A percentile compares a stretch with the other conserved stretches of the same genome.
Conservation (phyloP, 2,797 vertebrate species). For the Furcifer pardalis region DNA sequence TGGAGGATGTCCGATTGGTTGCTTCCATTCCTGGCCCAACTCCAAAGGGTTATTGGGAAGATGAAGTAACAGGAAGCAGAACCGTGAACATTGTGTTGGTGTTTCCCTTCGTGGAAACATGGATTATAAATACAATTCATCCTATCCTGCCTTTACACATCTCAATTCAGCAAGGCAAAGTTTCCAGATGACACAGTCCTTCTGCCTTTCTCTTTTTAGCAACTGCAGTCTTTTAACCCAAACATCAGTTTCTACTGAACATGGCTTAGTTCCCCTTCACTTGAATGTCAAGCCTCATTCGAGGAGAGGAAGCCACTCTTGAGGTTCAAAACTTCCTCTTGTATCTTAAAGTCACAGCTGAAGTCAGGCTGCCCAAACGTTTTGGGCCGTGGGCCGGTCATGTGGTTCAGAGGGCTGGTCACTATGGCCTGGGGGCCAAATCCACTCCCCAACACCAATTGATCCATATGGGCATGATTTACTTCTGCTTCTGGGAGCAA, state of each 20-base stretch:
- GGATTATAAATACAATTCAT: neutral
- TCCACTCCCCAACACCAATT: no score
- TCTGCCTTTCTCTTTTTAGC: neutral
- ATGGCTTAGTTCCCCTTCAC: neutral
- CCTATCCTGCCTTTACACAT: neutral
- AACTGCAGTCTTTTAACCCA: neutral
- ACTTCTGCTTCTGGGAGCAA: no score
- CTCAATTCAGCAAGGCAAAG: neutral
- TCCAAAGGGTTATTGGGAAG: neutral
- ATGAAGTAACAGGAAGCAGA: neutral
- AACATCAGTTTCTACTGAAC: neutral
- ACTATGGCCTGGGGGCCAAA: no score
- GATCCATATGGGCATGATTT: no score
- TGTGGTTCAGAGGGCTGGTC: no score
- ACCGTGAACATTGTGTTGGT: neutral
- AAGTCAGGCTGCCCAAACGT: no score
- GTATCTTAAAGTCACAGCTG: no score
- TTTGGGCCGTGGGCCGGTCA: no score
- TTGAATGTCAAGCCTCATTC: no score
- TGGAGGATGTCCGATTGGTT: no score
- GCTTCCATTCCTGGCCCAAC: neutral
- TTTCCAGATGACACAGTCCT: neutral
- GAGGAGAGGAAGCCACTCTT: neutral
- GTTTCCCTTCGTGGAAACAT: neutral
- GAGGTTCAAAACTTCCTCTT: neutral